These are phyloP conservation scores for Palythoa heliodiscus DNA, from an alignment of 92 coral and sea anemone species.

Conservation along the genomic window DNA sequence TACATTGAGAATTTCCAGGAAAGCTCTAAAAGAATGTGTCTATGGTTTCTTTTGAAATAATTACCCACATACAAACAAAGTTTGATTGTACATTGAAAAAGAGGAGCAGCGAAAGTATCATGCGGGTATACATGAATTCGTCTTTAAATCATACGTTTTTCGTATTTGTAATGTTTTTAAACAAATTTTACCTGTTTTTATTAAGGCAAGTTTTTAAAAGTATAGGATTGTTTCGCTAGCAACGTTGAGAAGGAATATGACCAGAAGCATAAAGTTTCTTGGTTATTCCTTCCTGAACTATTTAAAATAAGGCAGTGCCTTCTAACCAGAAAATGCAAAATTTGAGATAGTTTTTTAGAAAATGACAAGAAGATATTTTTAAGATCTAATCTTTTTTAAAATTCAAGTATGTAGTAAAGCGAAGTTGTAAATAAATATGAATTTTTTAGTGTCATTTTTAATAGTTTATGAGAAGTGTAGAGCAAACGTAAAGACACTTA, in stretches of 20 bases:
- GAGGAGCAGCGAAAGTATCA: too few relatives aligned
- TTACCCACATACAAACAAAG: too few relatives aligned
- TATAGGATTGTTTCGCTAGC: background rate
- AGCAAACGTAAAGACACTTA: too few relatives aligned
- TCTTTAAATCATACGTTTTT: background rate
- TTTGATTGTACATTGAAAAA: too few relatives aligned
- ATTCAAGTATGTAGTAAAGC: background rate
- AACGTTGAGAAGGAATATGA: background rate
- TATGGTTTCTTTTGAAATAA: too few relatives aligned
- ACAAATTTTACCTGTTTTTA: background rate
- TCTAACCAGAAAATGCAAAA: background rate
- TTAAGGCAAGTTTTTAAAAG: background rate
- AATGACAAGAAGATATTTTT: conserved; percentile 16
- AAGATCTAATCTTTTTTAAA: conserved; percentile 3
- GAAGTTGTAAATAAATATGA: background rate
- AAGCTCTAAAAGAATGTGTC: too few relatives aligned
- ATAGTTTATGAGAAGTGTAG: background rate
- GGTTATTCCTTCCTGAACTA: background rate
- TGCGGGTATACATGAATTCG: too few relatives aligned
- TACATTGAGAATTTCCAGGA: too few relatives aligned
- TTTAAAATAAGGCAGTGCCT: conserved; percentile 4
- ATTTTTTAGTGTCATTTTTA: background rate
- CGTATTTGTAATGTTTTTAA: background rate
- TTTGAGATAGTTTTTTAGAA: background rate
- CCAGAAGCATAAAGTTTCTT: background rate